A percentile compares a stretch with the other conserved stretches of the same genome.
Evolutionary conservation across 2,797 vertebrate species (phyloP).

Genomic region (Rhynchonycteris naso): DNA sequence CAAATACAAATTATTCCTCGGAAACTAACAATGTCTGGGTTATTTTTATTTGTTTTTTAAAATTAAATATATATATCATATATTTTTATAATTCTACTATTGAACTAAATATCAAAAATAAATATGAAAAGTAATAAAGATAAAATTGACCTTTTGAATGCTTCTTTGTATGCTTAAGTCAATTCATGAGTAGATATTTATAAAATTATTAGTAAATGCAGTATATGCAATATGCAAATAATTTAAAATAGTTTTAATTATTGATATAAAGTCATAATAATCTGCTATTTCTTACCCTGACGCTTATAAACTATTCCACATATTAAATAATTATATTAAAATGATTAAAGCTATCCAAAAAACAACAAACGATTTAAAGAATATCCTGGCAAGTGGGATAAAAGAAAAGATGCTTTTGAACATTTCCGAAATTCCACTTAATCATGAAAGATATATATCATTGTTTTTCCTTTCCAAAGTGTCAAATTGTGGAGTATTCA

Average conservation of each 20-base stretch:
- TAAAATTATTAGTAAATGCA: not conserved
- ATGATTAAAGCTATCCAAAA: conserved; percentile 2
- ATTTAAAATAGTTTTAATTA: not conserved
- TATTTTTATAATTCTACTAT: not conserved
- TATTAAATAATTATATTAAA: conserved; percentile 38
- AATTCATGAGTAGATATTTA: not conserved
- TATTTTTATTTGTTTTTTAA: conserved; percentile 4
- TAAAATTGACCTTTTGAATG: not conserved
- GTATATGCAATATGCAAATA: not conserved
- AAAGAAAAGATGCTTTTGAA: not conserved
- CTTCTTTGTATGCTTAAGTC: not conserved
- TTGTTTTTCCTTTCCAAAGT: not conserved
- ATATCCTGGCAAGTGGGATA: not conserved
- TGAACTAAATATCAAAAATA: not conserved
- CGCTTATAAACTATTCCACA: conserved; percentile 16
- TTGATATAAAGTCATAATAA: not conserved
- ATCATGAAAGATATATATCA: conserved; percentile 25
- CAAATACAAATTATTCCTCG: not conserved
- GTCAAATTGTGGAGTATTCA: not conserved
- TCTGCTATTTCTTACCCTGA: not conserved
- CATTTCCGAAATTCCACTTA: conserved; percentile 34
- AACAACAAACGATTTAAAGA: conserved; percentile 32
- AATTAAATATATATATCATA: not conserved
- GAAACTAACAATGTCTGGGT: not conserved
- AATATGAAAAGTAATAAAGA: not conserved